Evolutionary conservation across 2,797 vertebrate genomes (phyloP).

Genomic region (Bovichtus variegatus): DNA sequence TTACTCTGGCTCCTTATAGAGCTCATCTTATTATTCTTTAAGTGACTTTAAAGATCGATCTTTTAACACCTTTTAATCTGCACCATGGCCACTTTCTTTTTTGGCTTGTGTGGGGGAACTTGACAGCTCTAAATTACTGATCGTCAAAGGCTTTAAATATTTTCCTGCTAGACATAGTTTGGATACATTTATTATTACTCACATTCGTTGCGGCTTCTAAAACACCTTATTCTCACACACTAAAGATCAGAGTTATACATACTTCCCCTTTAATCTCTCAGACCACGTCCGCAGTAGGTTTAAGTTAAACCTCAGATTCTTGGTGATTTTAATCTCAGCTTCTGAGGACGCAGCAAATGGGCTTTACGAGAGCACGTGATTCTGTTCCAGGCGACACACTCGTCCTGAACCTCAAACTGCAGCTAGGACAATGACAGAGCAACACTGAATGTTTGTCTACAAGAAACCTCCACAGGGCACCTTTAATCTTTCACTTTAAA

Average conservation of each 20-base stretch:
- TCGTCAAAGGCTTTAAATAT: neutral
- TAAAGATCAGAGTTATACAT: neutral
- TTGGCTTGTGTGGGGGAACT: no score
- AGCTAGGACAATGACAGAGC: neutral
- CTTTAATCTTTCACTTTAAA: slow-evolving; percentile 28
- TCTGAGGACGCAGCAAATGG: neutral
- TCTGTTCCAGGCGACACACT: neutral
- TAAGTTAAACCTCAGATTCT: neutral
- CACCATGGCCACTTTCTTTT: neutral
- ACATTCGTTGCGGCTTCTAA: neutral
- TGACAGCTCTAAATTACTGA: neutral
- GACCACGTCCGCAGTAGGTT: neutral
- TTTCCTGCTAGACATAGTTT: neutral
- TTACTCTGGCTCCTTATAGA: neutral
- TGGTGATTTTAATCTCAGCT: neutral
- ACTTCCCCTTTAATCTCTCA: neutral
- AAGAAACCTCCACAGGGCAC: slow-evolving; percentile 25
- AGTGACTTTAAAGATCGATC: neutral
- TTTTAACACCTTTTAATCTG: neutral
- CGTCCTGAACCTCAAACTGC: neutral
- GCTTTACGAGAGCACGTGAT: neutral
- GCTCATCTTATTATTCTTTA: neutral
- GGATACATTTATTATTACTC: neutral
- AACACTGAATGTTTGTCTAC: neutral
- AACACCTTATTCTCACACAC: neutral